phyloP scores from a whole-genome alignment of 2,113 vertebrate genomes.

The Campylorhamphus procurvoides region DNA sequence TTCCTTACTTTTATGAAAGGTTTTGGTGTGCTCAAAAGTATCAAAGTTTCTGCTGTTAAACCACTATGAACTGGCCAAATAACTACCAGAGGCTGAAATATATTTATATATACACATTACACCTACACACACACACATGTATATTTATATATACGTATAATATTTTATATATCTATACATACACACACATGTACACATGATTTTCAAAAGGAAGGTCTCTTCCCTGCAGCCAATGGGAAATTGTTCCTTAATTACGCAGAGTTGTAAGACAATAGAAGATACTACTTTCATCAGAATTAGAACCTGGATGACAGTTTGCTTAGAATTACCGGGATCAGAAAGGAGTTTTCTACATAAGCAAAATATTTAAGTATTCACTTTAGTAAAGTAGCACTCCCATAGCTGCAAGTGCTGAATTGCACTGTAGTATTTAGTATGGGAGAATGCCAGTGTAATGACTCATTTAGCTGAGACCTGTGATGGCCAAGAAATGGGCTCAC shows the following conservation, averaged over 20 bases:
- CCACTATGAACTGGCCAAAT: not conserved
- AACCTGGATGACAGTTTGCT: not conserved
- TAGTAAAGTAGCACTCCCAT: not conserved
- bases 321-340: not conserved
- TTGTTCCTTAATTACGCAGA: not conserved
- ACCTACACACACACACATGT: rapidly evolving
- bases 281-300: not conserved
- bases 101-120: rapidly evolving
- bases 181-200: not conserved
- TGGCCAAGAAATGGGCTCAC: not conserved
- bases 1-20: not conserved
- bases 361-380: not conserved
- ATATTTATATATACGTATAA: not conserved
- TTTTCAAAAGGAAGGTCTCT: not conserved
- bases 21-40: not conserved
- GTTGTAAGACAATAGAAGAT: not conserved
- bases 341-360: not conserved
- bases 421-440: not conserved
- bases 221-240: not conserved
- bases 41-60: not conserved
- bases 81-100: not conserved
- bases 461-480: not conserved
- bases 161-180: not conserved
- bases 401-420: not conserved
- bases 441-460: not conserved